These are phyloP conservation scores for Ridgeia piscesae DNA, from an alignment of 1,140 invertebrate genomes.

Conservation along the genomic window DNA sequence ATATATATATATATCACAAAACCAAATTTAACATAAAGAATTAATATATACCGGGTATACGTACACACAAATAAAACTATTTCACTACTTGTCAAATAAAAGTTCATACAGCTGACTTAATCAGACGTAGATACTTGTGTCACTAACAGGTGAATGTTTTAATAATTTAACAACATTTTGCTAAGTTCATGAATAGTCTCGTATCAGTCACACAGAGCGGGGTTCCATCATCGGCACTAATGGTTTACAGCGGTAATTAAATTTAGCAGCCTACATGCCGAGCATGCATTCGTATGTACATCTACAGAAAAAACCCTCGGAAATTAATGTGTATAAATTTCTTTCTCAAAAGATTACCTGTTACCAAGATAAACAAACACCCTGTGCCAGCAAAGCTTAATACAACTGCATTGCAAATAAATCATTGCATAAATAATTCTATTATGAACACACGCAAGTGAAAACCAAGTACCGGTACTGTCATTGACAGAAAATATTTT, in stretches of 20 bases:
- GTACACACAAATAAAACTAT: background rate
- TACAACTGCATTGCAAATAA: background rate
- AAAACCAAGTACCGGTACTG: background rate
- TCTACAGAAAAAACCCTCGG: background rate
- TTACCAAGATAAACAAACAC: background rate
- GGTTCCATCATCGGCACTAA: background rate
- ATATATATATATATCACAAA: no score
- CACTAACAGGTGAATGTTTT: background rate
- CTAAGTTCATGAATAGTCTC: no score
- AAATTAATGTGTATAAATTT: background rate
- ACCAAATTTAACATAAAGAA: background rate
- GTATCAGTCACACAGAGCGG: background rate
- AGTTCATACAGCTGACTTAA: no score
- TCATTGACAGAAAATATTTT: background rate
- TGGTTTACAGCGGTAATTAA: background rate
- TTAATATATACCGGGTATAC: background rate
- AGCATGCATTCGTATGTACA: background rate
- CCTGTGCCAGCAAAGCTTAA: background rate
- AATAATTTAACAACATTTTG: background rate
- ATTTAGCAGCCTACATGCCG: background rate
- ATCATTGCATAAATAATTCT: background rate
- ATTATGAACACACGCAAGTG: background rate
- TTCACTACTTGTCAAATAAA: background rate
- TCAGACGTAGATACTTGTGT: no score
- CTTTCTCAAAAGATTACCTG: background rate